Percentiles rank a stretch among this genome's conserved stretches.
Evolutionary conservation across 35 echinoderm and acorn worm species (phyloP).

Genomic region (Lytechinus variegatus): DNA sequence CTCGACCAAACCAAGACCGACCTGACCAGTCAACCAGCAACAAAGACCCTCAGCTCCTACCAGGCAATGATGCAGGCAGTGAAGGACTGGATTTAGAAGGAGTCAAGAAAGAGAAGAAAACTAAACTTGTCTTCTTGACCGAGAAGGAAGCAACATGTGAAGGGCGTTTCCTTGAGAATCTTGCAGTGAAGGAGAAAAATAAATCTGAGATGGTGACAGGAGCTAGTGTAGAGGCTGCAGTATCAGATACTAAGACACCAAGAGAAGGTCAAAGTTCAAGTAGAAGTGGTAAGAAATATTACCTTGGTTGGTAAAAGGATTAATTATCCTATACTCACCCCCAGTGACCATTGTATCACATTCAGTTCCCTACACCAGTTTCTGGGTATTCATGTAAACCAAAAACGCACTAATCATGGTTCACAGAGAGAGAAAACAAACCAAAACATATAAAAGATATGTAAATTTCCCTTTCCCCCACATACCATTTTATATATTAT

Average conservation of each 20-base stretch:
- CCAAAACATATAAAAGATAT: no score
- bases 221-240: conserved; percentile 39
- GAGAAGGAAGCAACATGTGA: conserved; percentile 75
- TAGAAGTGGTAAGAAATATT: conserved; percentile 32
- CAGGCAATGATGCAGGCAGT: not conserved
- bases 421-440: no score
- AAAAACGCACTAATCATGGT: no score
- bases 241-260: not conserved
- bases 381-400: no score
- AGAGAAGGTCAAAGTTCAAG: not conserved
- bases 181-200: conserved; percentile 48
- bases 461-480: no score
- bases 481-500: no score
- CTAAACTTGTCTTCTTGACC: conserved; percentile 74
- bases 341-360: no score
- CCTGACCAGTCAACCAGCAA: not conserved
- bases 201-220: conserved; percentile 52
- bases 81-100: not conserved
- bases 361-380: no score
- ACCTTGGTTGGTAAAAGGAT: not conserved
- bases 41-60: not conserved
- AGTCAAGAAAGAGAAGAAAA: conserved; percentile 21
- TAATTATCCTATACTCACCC: no score
- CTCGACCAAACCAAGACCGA: not conserved
- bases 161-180: conserved; percentile 73